These are phyloP conservation scores for Raja brachyura DNA, from an alignment of 2,113 vertebrate genomes.

Conservation along the genomic window DNA sequence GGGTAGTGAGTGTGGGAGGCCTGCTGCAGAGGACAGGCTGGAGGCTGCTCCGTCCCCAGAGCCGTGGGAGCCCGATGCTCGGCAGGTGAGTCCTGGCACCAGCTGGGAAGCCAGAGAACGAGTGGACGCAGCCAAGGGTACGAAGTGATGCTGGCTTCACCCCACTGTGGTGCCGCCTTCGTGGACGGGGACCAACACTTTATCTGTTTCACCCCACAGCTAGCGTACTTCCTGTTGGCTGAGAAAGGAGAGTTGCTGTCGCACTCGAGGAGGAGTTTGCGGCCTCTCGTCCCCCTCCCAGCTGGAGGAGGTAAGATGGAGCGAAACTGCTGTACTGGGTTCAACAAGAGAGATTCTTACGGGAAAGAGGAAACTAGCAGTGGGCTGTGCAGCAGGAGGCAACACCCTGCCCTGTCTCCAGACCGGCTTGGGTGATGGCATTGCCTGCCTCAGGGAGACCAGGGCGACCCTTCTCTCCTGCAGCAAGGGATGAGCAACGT, in stretches of 20 bases:
- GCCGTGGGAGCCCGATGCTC: too few species aligned
- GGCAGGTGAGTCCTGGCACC: neutral
- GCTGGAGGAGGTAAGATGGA: constrained; percentile 33
- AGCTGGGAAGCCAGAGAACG: neutral
- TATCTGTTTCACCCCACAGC: constrained; percentile 34
- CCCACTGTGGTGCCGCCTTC: neutral
- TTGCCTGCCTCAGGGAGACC: neutral
- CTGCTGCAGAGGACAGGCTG: neutral
- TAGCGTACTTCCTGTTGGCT: constrained; percentile 31
- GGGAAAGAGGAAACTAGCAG: neutral
- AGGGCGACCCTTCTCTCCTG: neutral
- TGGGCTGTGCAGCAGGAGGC: neutral
- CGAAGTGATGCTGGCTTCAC: constrained; percentile 20
- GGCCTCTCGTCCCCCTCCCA: constrained; percentile 32
- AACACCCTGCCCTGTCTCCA: neutral
- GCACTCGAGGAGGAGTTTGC: constrained; percentile 31
- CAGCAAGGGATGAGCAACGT: neutral
- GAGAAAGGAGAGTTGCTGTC: constrained; percentile 33
- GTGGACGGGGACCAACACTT: constrained; percentile 32
- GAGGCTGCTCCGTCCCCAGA: neutral
- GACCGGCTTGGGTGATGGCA: neutral
- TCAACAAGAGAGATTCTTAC: neutral
- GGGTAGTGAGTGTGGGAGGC: neutral
- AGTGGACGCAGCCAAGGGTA: neutral
- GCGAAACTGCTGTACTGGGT: neutral